These are phyloP conservation scores for Eleutherodactylus coqui DNA, from an alignment of 2,797 vertebrate species.

Conservation along the genomic window DNA sequence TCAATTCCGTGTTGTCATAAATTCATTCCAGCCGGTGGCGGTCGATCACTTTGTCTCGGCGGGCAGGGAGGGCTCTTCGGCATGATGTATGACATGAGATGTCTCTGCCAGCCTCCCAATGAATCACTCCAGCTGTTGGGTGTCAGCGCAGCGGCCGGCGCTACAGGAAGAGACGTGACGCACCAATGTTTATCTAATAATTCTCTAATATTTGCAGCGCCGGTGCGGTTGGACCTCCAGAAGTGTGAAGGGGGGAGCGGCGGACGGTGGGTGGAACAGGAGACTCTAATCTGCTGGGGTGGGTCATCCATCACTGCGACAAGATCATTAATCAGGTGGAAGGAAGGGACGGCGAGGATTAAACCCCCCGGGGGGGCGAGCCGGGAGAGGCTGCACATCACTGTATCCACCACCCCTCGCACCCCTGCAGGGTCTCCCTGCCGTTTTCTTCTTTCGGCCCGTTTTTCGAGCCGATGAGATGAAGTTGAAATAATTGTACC, in stretches of 20 bases:
- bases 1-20: slow-evolving; percentile 89
- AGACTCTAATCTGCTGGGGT: slow-evolving; percentile 80
- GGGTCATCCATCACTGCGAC: slow-evolving; percentile 88
- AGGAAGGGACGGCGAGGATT: slow-evolving; percentile 66
- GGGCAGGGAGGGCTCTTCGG: slow-evolving; percentile 79
- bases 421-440: too few relatives aligned
- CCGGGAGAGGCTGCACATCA: too few relatives aligned
- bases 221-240: slow-evolving; percentile 75
- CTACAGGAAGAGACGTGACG: slow-evolving; percentile 84
- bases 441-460: too few relatives aligned
- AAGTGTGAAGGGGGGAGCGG: slow-evolving; percentile 63
- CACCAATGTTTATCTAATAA: slow-evolving; percentile 91
- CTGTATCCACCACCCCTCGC: too few relatives aligned
- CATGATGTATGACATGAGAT: slow-evolving; percentile 84
- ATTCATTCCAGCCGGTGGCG: slow-evolving; percentile 88
- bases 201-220: slow-evolving; percentile 84
- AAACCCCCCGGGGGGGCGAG: too few relatives aligned
- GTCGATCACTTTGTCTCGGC: slow-evolving; percentile 84
- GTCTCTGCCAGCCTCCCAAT: slow-evolving; percentile 85
- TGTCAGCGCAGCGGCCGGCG: slow-evolving; percentile 85
- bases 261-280: slow-evolving; percentile 76
- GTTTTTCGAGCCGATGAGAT: too few relatives aligned
- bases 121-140: slow-evolving; percentile 89
- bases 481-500: too few relatives aligned
- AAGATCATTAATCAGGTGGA: slow-evolving; percentile 89